Conservation (phyloP, 2,113 vertebrate genomes). For the Mirounga angustirostris region DNA sequence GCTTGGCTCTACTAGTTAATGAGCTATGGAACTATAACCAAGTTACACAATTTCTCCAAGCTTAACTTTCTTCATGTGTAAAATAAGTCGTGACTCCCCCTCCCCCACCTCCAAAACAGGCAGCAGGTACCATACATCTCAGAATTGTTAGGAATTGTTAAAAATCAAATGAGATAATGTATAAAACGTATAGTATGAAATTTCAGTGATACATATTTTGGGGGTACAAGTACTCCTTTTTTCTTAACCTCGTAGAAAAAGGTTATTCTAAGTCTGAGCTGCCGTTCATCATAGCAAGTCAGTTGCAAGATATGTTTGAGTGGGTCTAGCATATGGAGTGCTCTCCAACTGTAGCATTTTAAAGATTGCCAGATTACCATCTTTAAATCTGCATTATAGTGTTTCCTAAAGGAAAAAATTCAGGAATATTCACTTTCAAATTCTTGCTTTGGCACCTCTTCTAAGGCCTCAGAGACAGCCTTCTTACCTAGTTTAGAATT, state of each 20-base stretch:
- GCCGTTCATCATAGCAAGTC: not conserved
- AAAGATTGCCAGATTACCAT: not conserved
- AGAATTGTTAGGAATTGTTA: slow-evolving; percentile 22
- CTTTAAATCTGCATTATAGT: not conserved
- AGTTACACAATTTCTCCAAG: not conserved
- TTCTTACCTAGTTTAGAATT: slow-evolving; percentile 36
- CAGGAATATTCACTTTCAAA: not conserved
- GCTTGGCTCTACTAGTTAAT: not conserved
- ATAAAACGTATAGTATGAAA: not conserved
- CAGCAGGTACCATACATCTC: not conserved
- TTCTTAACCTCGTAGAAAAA: not conserved
- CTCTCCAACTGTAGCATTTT: not conserved
- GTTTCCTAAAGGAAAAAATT: slow-evolving; percentile 31
- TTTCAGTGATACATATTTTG: not conserved
- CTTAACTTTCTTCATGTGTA: slow-evolving; percentile 43
- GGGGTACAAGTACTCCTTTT: not conserved
- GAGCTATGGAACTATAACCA: not conserved
- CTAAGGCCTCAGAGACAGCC: not conserved
- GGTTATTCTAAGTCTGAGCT: not conserved
- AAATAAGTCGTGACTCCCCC: not conserved
- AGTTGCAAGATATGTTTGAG: not conserved
- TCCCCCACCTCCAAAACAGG: not conserved
- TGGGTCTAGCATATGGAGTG: not conserved
- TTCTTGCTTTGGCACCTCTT: not conserved
- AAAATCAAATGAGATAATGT: not conserved